Evolutionary conservation across 1,140 invertebrate genomes (phyloP), one percentile per base, ranked within the genome.

Genomic region (Heliconius melpomene): DNA sequence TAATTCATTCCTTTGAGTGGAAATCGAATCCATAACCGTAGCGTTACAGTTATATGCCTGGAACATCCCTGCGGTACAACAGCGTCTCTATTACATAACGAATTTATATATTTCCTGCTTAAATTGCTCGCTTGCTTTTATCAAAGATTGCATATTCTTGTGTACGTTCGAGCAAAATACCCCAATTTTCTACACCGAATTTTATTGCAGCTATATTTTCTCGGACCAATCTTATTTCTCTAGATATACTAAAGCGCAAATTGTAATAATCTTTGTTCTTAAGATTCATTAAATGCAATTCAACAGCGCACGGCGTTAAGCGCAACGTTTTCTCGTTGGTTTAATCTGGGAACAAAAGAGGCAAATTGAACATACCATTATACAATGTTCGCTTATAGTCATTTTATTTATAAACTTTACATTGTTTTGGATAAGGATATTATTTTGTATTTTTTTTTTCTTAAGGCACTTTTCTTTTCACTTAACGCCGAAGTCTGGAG

Each of bases 141-240:
- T 29, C 60, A 66, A 16, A 26, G 11, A 66, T 66, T 16, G 60
- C 60, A 66, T 26, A 66, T 66, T 23, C 57, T 60, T 66, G 60
- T 66, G 23, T 66, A 66, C 23, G 23, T 26, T 26, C 9, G 11
- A 29, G 60, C 26, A 66, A 29, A 66, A 26, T 29, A 16, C 60
- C 11, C 60, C 26, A 66, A 66, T 66, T 16, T 66, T 66, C n/a
- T 26, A 26, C 60, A 26, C 60, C 23, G 8, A 66, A 66, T 66
- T 66, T 66, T 66, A 66, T 66, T 66, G 60, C 26, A 66, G 60
- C 60, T 29, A 66, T 66, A 66, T 66, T 66, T 66, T 66, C 60
- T 66, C 60, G 3, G 2, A 66, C 60, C 23, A 23, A 26, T 66
- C 60, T 66, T 66, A 66, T 66, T 66, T 66, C 60, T 66, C 23